These are phyloP conservation scores for Gymnodraco acuticeps DNA, from an alignment of 2,797 vertebrate species.

Conservation along the genomic window DNA sequence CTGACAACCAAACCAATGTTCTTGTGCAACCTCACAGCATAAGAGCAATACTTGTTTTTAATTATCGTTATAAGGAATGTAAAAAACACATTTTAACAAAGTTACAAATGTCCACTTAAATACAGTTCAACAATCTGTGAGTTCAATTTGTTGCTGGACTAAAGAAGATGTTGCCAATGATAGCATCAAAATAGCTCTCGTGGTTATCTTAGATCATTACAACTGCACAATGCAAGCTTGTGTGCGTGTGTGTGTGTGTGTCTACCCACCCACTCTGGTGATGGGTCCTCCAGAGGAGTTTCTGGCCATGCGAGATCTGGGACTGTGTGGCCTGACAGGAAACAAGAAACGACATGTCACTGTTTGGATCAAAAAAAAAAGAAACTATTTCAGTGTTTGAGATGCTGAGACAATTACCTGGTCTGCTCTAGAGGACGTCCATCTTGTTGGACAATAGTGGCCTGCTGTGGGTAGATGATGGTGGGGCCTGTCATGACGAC, in stretches of 20 bases:
- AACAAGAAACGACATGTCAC: slow-evolving; percentile 21
- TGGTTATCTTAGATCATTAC: slow-evolving; percentile 40
- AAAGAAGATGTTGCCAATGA: slow-evolving; percentile 3
- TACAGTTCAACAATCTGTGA: background rate
- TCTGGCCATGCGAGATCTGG: slow-evolving; percentile 87
- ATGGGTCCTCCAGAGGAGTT: slow-evolving; percentile 85
- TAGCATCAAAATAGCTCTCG: slow-evolving; percentile 39
- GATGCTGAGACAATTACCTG: slow-evolving; percentile 81
- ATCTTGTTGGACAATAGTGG: slow-evolving; percentile 81
- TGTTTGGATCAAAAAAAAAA: slow-evolving; percentile 17
- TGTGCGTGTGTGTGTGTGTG: too few species aligned
- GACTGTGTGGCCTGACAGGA: slow-evolving; percentile 89
- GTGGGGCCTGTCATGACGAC: slow-evolving; percentile 84
- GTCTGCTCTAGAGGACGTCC: slow-evolving; percentile 83
- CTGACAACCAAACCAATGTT: slow-evolving; percentile 62
- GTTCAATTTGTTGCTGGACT: slow-evolving; percentile 5
- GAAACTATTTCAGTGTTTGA: slow-evolving; percentile 6
- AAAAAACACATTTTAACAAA: background rate
- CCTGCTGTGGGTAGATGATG: slow-evolving; percentile 91
- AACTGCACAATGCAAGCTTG: background rate
- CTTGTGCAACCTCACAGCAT: background rate
- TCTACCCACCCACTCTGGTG: slow-evolving; percentile 93
- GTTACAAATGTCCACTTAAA: slow-evolving; percentile 2
- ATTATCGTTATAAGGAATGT: background rate
- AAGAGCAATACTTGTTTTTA: slow-evolving; percentile 13